phyloP scores from a whole-genome alignment of 2,113 vertebrate species.

The Ibidorhyncha struthersii region DNA sequence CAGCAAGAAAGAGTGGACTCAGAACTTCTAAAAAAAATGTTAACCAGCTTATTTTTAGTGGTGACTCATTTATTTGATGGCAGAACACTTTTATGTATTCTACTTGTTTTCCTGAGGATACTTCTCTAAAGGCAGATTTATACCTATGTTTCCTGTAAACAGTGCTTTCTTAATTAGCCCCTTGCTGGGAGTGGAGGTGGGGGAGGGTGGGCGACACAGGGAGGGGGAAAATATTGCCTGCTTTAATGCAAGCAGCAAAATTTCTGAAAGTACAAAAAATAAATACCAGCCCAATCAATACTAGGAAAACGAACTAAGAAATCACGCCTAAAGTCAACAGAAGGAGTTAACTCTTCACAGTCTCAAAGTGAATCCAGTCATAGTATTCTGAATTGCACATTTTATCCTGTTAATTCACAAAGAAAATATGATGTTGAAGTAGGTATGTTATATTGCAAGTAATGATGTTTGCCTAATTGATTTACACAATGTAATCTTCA shows the following conservation, averaged over 20 bases:
- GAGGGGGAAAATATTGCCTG: neutral
- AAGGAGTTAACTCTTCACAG: neutral
- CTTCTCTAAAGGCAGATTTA: neutral
- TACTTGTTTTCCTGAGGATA: slow-evolving; percentile 9
- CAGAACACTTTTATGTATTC: neutral
- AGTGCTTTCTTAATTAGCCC: neutral
- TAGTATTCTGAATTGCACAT: neutral
- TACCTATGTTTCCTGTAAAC: neutral
- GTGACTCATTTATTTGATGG: neutral
- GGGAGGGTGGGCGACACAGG: accelerated
- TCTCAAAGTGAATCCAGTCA: neutral
- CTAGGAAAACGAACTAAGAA: slow-evolving; percentile 20
- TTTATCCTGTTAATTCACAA: neutral
- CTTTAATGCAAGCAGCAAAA: neutral
- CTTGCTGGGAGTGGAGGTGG: neutral
- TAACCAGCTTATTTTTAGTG: neutral
- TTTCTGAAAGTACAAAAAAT: slow-evolving; percentile 27
- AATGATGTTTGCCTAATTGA: neutral
- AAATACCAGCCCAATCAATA: slow-evolving; percentile 1
- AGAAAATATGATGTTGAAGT: neutral
- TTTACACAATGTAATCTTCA: neutral
- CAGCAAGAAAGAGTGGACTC: neutral
- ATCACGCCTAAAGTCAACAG: neutral
- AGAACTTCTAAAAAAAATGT: neutral
- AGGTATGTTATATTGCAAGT: neutral